Evolutionary conservation across 2,797 vertebrate genomes (phyloP), one percentile per base, ranked within the genome.

Genomic region (Galaxias olidus): DNA sequence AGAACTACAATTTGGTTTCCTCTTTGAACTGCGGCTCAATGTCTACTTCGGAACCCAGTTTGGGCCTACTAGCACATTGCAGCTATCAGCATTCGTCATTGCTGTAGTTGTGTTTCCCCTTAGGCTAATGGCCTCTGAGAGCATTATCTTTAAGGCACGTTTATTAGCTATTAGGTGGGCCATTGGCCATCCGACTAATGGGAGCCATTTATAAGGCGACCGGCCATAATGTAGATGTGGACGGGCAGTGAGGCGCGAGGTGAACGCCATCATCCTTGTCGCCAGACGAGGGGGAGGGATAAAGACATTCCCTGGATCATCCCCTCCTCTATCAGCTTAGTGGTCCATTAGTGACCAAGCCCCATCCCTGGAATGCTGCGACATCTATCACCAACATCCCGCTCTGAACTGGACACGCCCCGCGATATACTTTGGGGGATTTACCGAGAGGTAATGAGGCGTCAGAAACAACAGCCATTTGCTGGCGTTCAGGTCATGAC

Each of bases 341-440:
- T 85, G 82, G 79, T 83, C 82, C 85, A 82, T 86, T 85, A 87
- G 82, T 75, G 84, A 78, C 77, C 84, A 80, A 80, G 74, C 72
- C 77, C 81, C 71, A 68, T 71, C 42, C 30, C 42, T 65, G 74
- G 72, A 78, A 77, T 43, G 53, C 12, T 19, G 18, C 45, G 65
- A 68, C 51, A 84, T 87, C 71, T 59, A 80, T 88, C 80, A 84
- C 63, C 50, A 69, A 54, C 69, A 72, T 75, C 76, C 67, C 71
- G 50, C 61, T 54, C 60, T 46, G 62, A 54, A 65, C 69, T 59
- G 64, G 51, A 64, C 1, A 15, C 51, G 20, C 46, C 30, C 30
- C 13, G 19, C 42, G 57, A 52, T 61, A 55, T 71, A 63, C 63
- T 69, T 15, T 53, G 10, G 30, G 30, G 30, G 30, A 45, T 70